A percentile compares a stretch with the other conserved stretches of the same genome.
These are phyloP conservation scores for Haemorhous mexicanus DNA, from an alignment of 2,113 vertebrate species.

Conservation along the genomic window DNA sequence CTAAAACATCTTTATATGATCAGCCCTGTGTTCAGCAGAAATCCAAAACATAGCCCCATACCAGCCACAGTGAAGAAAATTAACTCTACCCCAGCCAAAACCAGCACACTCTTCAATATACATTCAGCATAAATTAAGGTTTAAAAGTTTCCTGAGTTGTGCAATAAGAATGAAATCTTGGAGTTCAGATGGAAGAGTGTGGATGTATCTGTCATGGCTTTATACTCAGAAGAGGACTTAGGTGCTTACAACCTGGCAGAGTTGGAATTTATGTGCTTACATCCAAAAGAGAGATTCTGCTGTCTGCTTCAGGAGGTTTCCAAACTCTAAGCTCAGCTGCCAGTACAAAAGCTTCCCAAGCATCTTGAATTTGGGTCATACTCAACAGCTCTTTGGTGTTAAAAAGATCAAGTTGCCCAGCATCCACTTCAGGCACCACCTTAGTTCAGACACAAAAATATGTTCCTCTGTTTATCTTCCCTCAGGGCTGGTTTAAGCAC, in stretches of 20 bases:
- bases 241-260: not conserved
- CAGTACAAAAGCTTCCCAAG: not conserved
- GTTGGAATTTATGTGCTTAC: not conserved
- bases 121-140: not conserved
- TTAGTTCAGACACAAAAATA: not conserved
- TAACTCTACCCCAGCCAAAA: not conserved
- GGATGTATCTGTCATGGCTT: not conserved
- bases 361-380: not conserved
- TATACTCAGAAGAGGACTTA: not conserved
- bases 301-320: not conserved
- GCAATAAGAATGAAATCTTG: not conserved
- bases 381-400: not conserved
- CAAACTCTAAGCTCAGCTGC: not conserved
- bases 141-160: not conserved
- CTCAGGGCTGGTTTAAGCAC: not conserved
- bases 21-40: not conserved
- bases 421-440: not conserved
- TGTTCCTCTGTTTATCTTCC: not conserved
- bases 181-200: not conserved
- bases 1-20: not conserved
- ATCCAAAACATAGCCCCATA: not conserved
- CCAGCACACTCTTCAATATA: not conserved
- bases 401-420: not conserved
- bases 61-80: not conserved
- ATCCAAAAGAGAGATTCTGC: not conserved